These are phyloP conservation scores for Priocnemis perturbator DNA, from an alignment of 2,888 invertebrate species.

Conservation along the genomic window DNA sequence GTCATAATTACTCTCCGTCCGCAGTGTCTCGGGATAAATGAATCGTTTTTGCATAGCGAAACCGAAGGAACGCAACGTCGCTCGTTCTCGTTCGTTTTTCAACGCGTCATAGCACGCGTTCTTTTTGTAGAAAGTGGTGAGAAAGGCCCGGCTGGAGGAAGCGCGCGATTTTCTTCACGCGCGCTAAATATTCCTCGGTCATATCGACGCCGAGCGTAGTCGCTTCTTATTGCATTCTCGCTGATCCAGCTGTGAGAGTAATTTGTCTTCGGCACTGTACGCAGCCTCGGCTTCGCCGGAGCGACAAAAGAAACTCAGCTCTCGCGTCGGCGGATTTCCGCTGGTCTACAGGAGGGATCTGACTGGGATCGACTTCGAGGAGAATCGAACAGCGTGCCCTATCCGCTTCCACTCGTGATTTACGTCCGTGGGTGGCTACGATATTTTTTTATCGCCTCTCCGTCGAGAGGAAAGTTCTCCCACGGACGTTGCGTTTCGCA, in stretches of 20 bases:
- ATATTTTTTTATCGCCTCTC: constrained; percentile 3
- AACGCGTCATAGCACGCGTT: too few relatives aligned
- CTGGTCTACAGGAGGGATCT: not conserved
- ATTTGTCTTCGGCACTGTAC: constrained; percentile 44
- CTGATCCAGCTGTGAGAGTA: constrained; percentile 28
- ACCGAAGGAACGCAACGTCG: too few relatives aligned
- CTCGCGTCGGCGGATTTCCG: constrained; percentile 3
- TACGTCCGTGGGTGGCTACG: not conserved
- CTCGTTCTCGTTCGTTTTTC: too few relatives aligned
- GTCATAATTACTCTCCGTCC: too few relatives aligned
- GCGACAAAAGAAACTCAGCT: constrained; percentile 36
- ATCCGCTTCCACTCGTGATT: not conserved
- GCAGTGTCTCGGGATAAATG: too few relatives aligned
- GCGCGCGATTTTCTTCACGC: not conserved
- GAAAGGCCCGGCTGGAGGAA: constrained; percentile 1
- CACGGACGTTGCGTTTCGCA: too few relatives aligned
- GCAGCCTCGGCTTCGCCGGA: constrained; percentile 10
- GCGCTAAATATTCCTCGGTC: not conserved
- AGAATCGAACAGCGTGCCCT: too few relatives aligned
- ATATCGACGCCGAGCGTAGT: not conserved
- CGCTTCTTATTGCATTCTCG: constrained; percentile 21
- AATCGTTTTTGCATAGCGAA: too few relatives aligned
- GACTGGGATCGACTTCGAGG: too few relatives aligned
- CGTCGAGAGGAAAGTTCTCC: too few relatives aligned
- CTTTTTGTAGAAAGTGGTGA: too few relatives aligned